Base-by-base conservation (phyloP, 2,888 invertebrate species). In the Pristionchus entomophagus region DNA sequence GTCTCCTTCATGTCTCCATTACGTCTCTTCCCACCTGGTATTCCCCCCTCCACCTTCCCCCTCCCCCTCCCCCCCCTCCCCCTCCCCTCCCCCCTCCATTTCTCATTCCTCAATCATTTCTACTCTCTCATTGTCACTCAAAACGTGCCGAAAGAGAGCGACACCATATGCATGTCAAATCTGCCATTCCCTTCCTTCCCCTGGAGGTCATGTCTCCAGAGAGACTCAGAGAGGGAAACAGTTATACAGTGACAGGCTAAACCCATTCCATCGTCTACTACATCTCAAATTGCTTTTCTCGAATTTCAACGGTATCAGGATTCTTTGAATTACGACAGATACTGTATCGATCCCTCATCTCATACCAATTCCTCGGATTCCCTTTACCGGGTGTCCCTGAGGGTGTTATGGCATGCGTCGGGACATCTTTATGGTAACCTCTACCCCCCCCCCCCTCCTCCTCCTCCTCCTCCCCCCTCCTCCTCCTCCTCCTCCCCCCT, bases 121-220 rank as follows among this genome's bases (percentile, higher is more conserved):
- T 41, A 73, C 73, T 45, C 73, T 53, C 78, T 32, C 35, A 78
- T 78, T 78, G 78, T 78, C 78, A 78, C 32, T 78, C 78, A 78
- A 78, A 78, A 78, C 49, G 78, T 78, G 78, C 78, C 78, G 78
- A 78, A 78, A 78, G 78, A 29, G 22, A 65, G 35, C 32, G 77
- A 38, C 35, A 78, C 78, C 78, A 78, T 49, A 78, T 78, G 78
- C 78, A 41, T 78, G 78, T 78, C 78, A 78, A 49, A 77, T 45
- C 49, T 51, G 32, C 41, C 32, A 53, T 73, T 73, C 45, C 73
- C 41, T 19, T 2, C 19, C 41, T 26, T 5, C 8, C 29, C 51
- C 51, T 78, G 51, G 78, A 78, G 78, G 78, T 78, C 78, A 78
- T 26, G 35, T 51, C 78, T 41, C 78, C 29, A 32, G 78, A 78